phyloP scores from a whole-genome alignment of 2,797 vertebrate species.

The Sebastes cheni region DNA sequence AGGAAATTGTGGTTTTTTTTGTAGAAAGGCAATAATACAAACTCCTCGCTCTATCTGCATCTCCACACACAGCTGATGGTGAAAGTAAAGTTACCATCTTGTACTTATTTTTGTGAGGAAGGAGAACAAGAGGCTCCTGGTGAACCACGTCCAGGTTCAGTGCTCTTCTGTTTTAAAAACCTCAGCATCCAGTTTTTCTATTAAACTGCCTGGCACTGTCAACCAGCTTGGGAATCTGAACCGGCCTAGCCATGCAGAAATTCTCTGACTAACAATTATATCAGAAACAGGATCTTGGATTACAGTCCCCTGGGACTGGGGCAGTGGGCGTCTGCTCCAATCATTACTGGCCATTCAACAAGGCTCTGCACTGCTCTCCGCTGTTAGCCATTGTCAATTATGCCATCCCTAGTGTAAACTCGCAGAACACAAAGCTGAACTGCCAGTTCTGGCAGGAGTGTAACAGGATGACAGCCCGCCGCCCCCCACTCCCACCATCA shows the following conservation, averaged over 20 bases:
- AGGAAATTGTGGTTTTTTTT: slow-evolving; percentile 67
- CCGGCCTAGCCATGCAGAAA: slow-evolving; percentile 86
- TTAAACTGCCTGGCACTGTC: slow-evolving; percentile 89
- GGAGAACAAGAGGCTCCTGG: slow-evolving; percentile 79
- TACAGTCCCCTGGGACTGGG: slow-evolving; percentile 84
- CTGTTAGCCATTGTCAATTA: slow-evolving; percentile 90
- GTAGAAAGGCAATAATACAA: slow-evolving; percentile 24
- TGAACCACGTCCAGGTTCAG: slow-evolving; percentile 84
- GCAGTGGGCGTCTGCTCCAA: slow-evolving; percentile 87
- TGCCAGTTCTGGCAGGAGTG: slow-evolving; percentile 85
- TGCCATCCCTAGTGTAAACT: slow-evolving; percentile 87
- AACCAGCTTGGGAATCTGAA: slow-evolving; percentile 89
- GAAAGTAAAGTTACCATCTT: slow-evolving; percentile 65
- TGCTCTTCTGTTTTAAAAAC: slow-evolving; percentile 85
- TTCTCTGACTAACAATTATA: slow-evolving; percentile 92
- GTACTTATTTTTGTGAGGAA: slow-evolving; percentile 68
- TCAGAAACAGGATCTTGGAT: slow-evolving; percentile 91
- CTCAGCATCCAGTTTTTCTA: slow-evolving; percentile 89
- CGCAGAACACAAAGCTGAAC: slow-evolving; percentile 85
- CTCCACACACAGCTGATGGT: slow-evolving; percentile 21
- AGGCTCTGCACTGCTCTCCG: slow-evolving; percentile 84
- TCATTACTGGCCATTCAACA: slow-evolving; percentile 89
- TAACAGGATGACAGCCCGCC: slow-evolving; percentile 83
- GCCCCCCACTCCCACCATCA: slow-evolving; percentile 30
- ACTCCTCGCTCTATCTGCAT: slow-evolving; percentile 16